These are phyloP conservation scores for Pteropus alecto DNA, from an alignment of 2,113 vertebrate genomes.

Conservation along the genomic window DNA sequence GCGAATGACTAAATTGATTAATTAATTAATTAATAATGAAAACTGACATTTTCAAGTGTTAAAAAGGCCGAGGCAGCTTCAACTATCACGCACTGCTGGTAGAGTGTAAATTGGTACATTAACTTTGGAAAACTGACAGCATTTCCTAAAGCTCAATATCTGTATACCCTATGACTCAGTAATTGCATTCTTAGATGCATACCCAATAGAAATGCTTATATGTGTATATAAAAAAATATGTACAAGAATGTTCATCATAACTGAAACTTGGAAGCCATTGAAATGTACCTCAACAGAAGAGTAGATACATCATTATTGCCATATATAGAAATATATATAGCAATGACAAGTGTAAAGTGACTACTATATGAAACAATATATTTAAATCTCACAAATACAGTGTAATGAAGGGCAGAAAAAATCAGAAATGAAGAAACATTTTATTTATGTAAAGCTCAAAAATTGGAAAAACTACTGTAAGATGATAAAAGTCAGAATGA, in stretches of 20 bases:
- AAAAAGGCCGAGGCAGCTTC: not conserved
- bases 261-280: not conserved
- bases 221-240: not conserved
- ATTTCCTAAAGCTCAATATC: not conserved
- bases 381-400: not conserved
- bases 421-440: not conserved
- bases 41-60: not conserved
- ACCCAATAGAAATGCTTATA: not conserved
- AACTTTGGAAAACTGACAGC: not conserved
- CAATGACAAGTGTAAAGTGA: not conserved
- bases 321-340: not conserved
- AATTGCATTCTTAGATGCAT: not conserved
- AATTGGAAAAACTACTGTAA: not conserved
- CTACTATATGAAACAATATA: not conserved
- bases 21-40: not conserved
- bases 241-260: not conserved
- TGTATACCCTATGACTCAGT: not conserved
- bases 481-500: not conserved
- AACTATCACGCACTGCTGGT: not conserved
- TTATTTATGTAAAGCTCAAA: constrained; percentile 19
- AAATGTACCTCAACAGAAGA: not conserved
- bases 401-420: not conserved
- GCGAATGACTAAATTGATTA: not conserved
- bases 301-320: not conserved
- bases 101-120: not conserved